These are phyloP conservation scores for Ptiloglossa arizonensis DNA, from an alignment of 1,140 invertebrate species.

Conservation along the genomic window DNA sequence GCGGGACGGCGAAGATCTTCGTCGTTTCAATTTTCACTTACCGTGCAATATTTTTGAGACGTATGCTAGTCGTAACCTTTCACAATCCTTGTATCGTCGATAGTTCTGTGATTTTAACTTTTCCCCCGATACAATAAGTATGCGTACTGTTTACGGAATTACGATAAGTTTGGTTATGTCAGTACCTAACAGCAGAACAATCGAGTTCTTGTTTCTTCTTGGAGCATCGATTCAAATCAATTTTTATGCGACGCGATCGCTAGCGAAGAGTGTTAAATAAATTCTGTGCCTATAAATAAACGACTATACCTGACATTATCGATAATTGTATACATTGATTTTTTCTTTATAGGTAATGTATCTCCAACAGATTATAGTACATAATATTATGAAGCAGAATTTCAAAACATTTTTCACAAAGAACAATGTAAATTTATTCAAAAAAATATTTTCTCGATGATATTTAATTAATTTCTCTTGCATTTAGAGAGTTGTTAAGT, in stretches of 20 bases:
- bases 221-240: not conserved
- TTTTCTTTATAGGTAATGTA: not conserved
- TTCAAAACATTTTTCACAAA: not conserved
- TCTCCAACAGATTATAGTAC: not conserved
- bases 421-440: not conserved
- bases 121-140: constrained; percentile 14
- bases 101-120: constrained; percentile 7
- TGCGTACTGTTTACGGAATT: constrained; percentile 50
- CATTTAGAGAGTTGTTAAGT: not conserved
- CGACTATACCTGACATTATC: not conserved
- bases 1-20: constrained; percentile 68
- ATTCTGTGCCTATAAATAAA: constrained; percentile 1
- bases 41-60: constrained; percentile 47
- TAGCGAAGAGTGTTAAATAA: not conserved
- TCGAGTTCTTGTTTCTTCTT: constrained; percentile 33
- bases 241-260: not conserved
- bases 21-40: constrained; percentile 77
- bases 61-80: constrained; percentile 23
- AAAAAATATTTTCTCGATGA: not conserved
- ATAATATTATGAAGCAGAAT: not conserved
- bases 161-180: constrained; percentile 70
- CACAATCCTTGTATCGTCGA: constrained; percentile 7
- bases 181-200: constrained; percentile 36
- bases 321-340: not conserved
- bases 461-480: not conserved